Base-by-base conservation (phyloP, 2,113 vertebrate genomes). In the Oenanthe melanoleuca region DNA sequence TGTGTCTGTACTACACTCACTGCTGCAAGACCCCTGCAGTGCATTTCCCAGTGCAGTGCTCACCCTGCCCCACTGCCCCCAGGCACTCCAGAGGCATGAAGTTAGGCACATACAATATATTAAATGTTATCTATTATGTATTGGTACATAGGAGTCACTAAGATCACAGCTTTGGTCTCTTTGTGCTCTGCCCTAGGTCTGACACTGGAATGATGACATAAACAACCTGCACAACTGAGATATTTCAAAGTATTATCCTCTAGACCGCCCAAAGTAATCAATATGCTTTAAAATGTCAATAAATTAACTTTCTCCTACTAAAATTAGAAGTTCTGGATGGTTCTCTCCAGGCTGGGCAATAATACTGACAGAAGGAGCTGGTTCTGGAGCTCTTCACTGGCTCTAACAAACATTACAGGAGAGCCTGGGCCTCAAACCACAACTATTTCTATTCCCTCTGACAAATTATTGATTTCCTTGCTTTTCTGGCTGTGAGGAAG, bases 71-170 rank as follows among this genome's bases (percentile, higher is more conserved):
- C 42, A 15, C 24, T 57, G 70, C 18, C 14, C 34, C 15, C 19
- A 8, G 8, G 3, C 21, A 12, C 19, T 20, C 19, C 65, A 50
- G 28, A 31, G 52, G 18, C 40, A 49, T 0, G 1, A 26, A 55
- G 18, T 44, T 26, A 21, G 5, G 8, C 24, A 20, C 5, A 3
- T 16, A 8, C 33, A 6, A 52, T 6, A 12, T 33, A 26, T 42
- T 3, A 20, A 11, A 40, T 9, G 4, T 14, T 23, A 5, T 64
- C 6, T 28, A 1, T 44, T 19, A 24, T 4, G 25, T 5, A 13
- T 2, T 31, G 0, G 5, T 6, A 12, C 11, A 16, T 0, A 19
- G 3, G 16, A 64, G 38, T 34, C 64, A n/a, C 33, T 15, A 9
- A 42, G 38, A 38, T 29, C 59, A 57, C 28, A 52, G 31, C 11